phyloP scores from a whole-genome alignment of 2,113 vertebrate species.

The Cynocephalus volans region DNA sequence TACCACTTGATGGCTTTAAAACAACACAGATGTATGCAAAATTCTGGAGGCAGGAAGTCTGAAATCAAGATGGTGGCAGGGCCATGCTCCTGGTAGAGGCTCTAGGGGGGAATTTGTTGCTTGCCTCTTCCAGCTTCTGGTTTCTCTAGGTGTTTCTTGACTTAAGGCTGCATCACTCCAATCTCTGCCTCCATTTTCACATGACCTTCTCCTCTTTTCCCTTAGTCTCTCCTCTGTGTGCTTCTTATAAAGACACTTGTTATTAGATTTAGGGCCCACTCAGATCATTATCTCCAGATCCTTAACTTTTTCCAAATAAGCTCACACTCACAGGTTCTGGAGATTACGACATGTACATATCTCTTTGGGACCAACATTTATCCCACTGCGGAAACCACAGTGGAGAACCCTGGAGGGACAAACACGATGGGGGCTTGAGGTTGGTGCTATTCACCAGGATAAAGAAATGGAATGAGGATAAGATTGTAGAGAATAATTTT shows the following conservation, averaged over 20 bases:
- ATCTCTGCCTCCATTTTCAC: background rate
- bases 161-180: background rate
- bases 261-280: background rate
- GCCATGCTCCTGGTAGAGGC: background rate
- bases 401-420: background rate
- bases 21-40: background rate
- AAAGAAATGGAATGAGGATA: slow-evolving; percentile 23
- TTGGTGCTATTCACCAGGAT: background rate
- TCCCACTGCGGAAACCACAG: background rate
- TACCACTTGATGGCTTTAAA: background rate
- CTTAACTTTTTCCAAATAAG: slow-evolving; percentile 60
- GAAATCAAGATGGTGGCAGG: background rate
- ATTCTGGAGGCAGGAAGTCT: background rate
- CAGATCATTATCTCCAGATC: background rate
- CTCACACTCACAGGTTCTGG: background rate
- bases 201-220: background rate
- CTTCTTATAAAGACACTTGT: slow-evolving; percentile 1
- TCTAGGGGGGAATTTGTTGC: background rate
- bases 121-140: background rate
- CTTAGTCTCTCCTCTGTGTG: background rate
- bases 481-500: background rate
- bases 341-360: background rate
- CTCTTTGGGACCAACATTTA: background rate
- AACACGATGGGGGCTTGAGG: background rate
- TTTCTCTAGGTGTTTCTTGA: background rate